Evolutionary conservation across 2,888 invertebrate species (phyloP).

Genomic region (Atethmia centrago): DNA sequence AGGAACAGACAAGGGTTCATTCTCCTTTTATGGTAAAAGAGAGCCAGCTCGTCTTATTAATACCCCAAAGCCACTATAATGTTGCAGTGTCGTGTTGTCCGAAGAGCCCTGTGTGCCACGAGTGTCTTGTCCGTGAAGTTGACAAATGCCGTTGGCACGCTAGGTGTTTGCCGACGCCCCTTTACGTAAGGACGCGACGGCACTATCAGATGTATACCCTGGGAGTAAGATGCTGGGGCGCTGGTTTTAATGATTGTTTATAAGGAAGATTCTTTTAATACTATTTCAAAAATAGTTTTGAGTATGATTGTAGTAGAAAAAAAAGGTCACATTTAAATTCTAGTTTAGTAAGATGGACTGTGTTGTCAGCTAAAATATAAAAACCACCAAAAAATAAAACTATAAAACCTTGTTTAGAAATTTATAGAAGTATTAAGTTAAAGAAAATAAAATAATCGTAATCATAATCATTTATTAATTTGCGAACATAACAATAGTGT

Average conservation of each 20-base stretch:
- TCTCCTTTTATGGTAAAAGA: too few relatives aligned
- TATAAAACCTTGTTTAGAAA: not conserved
- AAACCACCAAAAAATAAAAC: too few relatives aligned
- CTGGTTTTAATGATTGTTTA: constrained; percentile 34
- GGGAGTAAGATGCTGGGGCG: constrained; percentile 33
- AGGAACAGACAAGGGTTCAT: too few relatives aligned
- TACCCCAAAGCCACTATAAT: constrained; percentile 48
- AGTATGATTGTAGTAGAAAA: too few relatives aligned
- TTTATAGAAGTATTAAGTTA: not conserved
- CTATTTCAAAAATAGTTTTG: too few relatives aligned
- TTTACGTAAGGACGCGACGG: constrained; percentile 71
- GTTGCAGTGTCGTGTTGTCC: constrained; percentile 70
- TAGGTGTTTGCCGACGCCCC: constrained; percentile 80
- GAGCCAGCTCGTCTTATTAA: constrained; percentile 31
- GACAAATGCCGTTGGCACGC: constrained; percentile 81
- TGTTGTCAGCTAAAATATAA: not conserved
- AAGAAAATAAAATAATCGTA: too few relatives aligned
- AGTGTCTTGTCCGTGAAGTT: constrained; percentile 81
- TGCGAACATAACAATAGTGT: too few relatives aligned
- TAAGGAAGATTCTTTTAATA: not conserved
- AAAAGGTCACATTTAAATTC: not conserved
- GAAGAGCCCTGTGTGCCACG: constrained; percentile 64
- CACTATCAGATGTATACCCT: constrained; percentile 66
- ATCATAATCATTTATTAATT: too few relatives aligned
- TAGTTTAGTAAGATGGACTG: not conserved